These are phyloP conservation scores for Aphyosemion australe DNA, from an alignment of 2,113 vertebrate genomes.

Conservation along the genomic window DNA sequence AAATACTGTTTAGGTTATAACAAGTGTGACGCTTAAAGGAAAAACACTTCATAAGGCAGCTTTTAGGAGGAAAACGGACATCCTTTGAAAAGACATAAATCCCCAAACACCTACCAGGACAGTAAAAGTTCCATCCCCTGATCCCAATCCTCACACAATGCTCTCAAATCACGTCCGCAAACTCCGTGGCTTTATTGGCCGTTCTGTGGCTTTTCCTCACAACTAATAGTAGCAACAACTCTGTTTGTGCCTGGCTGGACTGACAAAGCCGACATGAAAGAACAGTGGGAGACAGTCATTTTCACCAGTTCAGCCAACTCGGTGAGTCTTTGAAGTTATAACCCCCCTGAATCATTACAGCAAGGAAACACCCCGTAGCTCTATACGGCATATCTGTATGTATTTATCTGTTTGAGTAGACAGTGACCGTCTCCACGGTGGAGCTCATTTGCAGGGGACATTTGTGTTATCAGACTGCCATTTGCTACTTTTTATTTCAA, in stretches of 20 bases:
- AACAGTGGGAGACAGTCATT: conserved; percentile 59
- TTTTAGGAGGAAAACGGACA: conserved; percentile 43
- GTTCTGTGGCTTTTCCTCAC: conserved; percentile 32
- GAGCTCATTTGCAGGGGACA: conserved; percentile 15
- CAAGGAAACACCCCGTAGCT: conserved; percentile 27
- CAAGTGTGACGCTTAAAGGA: conserved; percentile 28
- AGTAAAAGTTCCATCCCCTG: conserved; percentile 47
- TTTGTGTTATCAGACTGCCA: conserved; percentile 44
- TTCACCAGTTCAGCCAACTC: conserved; percentile 50
- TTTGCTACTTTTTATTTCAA: conserved; percentile 46
- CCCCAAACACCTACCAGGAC: conserved; percentile 54
- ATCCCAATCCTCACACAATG: conserved; percentile 38
- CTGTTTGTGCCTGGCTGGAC: conserved; percentile 52
- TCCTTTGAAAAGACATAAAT: conserved; percentile 60
- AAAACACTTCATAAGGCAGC: conserved; percentile 44
- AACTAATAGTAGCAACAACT: conserved; percentile 58
- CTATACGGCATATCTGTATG: conserved; percentile 22
- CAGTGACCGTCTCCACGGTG: conserved; percentile 7
- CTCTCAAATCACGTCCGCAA: conserved; percentile 47
- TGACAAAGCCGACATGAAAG: conserved; percentile 67
- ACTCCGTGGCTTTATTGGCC: conserved; percentile 38
- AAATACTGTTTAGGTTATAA: conserved; percentile 34
- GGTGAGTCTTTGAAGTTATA: conserved; percentile 54
- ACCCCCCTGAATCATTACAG: conserved; percentile 58
- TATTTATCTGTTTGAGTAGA: conserved; percentile 18